Conservation (phyloP, 2,888 invertebrate species). For the Dryobota labecula region DNA sequence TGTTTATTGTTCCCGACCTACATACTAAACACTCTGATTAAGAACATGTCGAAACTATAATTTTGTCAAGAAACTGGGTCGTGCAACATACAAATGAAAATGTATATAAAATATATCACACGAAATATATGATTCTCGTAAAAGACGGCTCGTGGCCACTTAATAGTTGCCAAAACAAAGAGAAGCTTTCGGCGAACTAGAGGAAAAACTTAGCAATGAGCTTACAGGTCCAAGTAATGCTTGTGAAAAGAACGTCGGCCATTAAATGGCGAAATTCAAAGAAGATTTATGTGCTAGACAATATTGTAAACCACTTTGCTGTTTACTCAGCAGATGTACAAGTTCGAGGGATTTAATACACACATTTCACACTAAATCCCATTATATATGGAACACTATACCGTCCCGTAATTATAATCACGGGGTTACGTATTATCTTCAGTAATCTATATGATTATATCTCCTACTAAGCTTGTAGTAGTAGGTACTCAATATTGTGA, state of each 20-base stretch:
- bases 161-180: constrained; percentile 65
- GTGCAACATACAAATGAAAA: constrained; percentile 28
- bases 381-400: not conserved
- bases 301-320: constrained; percentile 17
- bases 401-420: constrained; percentile 20
- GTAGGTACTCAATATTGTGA: not conserved
- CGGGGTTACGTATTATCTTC: constrained; percentile 4
- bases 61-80: constrained; percentile 47
- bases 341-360: not conserved
- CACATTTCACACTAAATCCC: constrained; percentile 1
- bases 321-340: not conserved
- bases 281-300: constrained; percentile 9
- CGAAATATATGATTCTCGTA: constrained; percentile 50
- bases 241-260: constrained; percentile 22
- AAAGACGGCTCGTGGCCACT: constrained; percentile 49
- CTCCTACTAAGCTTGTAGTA: not conserved
- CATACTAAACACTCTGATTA: constrained; percentile 55
- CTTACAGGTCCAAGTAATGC: constrained; percentile 51
- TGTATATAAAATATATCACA: constrained; percentile 41
- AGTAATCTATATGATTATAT: constrained; percentile 9
- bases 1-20: constrained; percentile 59
- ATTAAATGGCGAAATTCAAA: constrained; percentile 42
- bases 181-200: constrained; percentile 39
- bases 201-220: constrained; percentile 56
- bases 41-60: constrained; percentile 54